phyloP scores from a whole-genome alignment of 2,797 vertebrate genomes.

The Crax fasciolata region DNA sequence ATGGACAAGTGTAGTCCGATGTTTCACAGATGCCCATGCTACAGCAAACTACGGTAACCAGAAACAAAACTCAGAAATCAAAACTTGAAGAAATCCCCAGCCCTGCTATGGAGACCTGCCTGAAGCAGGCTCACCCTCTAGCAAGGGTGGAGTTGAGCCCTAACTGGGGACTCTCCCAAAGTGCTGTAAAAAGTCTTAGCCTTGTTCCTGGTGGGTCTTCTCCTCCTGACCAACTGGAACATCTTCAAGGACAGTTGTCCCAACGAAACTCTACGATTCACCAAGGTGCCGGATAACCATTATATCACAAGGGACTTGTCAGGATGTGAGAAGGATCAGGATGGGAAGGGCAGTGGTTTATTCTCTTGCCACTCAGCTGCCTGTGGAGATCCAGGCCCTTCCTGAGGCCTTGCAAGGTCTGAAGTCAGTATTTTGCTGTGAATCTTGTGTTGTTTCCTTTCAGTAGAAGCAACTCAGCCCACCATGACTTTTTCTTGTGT shows the following conservation, averaged over 20 bases:
- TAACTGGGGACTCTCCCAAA: not conserved
- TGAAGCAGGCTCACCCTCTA: not conserved
- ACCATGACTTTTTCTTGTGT: not conserved
- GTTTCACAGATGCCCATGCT: not conserved
- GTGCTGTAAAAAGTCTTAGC: not conserved
- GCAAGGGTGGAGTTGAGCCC: not conserved
- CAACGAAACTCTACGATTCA: not conserved
- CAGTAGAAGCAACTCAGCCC: not conserved
- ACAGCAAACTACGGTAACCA: not conserved
- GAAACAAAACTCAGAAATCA: not conserved
- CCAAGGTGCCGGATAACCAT: rapidly evolving
- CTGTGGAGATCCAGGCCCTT: not conserved
- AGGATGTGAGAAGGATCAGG: not conserved
- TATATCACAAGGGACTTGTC: rapidly evolving
- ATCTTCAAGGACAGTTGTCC: not conserved
- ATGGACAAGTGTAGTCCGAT: not conserved
- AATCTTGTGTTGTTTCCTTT: not conserved
- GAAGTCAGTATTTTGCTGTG: not conserved
- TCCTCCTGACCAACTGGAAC: rapidly evolving
- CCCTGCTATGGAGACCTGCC: rapidly evolving
- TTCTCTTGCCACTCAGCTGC: rapidly evolving
- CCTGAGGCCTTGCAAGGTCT: not conserved
- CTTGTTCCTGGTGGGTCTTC: not conserved
- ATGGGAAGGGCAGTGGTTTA: rapidly evolving
- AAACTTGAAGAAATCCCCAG: not conserved